Conservation (phyloP, 1,140 invertebrate genomes). For the Dinothrombium tinctorium region DNA sequence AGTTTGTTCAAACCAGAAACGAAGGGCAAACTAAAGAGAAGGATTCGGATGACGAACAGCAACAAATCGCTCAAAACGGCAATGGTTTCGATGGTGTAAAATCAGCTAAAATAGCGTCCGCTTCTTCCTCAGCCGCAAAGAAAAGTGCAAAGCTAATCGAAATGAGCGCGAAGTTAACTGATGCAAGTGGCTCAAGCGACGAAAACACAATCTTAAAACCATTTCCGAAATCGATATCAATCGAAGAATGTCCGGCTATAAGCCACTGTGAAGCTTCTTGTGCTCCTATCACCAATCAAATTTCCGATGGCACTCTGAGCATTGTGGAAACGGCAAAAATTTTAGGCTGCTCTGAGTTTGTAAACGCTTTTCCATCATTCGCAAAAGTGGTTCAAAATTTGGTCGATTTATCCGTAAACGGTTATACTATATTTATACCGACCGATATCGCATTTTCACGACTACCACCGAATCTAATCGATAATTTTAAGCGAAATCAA, state of each 20-base stretch:
- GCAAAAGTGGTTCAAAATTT: constrained; percentile 5
- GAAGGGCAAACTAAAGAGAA: no score
- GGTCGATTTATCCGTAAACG: constrained; percentile 5
- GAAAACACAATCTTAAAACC: no score
- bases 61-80: no score
- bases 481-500: constrained; percentile 11
- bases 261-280: not conserved
- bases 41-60: no score
- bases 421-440: constrained; percentile 16
- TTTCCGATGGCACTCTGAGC: not conserved
- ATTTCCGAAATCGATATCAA: no score
- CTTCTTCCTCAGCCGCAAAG: no score
- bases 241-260: not conserved
- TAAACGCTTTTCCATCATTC: not conserved
- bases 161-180: no score
- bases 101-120: no score
- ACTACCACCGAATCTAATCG: constrained; percentile 13
- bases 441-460: constrained; percentile 15
- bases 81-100: no score
- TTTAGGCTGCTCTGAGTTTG: constrained; percentile 7
- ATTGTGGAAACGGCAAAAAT: constrained; percentile 2
- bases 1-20: no score
- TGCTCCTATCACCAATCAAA: not conserved
- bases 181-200: no score
- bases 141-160: no score